Evolutionary conservation across 2,113 vertebrate genomes (phyloP).

Genomic region (Archocentrus centrarchus): DNA sequence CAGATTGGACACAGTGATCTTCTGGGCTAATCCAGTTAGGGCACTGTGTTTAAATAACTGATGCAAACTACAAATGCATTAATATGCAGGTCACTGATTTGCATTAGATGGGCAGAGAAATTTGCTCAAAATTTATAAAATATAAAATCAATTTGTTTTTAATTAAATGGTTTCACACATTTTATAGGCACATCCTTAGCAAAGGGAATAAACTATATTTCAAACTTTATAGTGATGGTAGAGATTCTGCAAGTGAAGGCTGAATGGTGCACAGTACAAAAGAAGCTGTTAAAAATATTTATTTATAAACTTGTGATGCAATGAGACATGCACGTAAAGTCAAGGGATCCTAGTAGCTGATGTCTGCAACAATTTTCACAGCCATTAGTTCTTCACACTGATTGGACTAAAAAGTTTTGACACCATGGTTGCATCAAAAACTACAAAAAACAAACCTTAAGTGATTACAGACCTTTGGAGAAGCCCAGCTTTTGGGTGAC

Average conservation of each 20-base stretch:
- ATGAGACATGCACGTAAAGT: not conserved
- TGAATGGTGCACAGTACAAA: not conserved
- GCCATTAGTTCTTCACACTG: not conserved
- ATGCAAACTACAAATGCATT: not conserved
- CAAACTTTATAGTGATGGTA: not conserved
- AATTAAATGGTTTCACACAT: not conserved
- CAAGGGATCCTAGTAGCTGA: not conserved
- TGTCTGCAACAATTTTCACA: not conserved
- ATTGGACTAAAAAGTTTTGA: not conserved
- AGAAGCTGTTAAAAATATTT: too few relatives aligned
- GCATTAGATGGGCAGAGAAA: not conserved
- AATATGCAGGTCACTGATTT: not conserved
- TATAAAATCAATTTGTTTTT: not conserved
- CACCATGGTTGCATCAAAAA: not conserved
- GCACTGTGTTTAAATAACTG: not conserved
- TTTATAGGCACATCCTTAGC: not conserved
- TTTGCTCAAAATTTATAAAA: not conserved
- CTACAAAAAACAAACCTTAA: not conserved
- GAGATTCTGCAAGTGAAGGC: too few relatives aligned
- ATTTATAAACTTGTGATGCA: too few relatives aligned
- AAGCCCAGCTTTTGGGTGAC: conserved; percentile 97
- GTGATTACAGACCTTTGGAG: conserved; percentile 90
- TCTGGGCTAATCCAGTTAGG: conserved; percentile 56
- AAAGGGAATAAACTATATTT: not conserved
- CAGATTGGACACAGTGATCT: conserved; percentile 34